Evolutionary conservation across 2,113 vertebrate genomes (phyloP).

Genomic region (Isichthys henryi): DNA sequence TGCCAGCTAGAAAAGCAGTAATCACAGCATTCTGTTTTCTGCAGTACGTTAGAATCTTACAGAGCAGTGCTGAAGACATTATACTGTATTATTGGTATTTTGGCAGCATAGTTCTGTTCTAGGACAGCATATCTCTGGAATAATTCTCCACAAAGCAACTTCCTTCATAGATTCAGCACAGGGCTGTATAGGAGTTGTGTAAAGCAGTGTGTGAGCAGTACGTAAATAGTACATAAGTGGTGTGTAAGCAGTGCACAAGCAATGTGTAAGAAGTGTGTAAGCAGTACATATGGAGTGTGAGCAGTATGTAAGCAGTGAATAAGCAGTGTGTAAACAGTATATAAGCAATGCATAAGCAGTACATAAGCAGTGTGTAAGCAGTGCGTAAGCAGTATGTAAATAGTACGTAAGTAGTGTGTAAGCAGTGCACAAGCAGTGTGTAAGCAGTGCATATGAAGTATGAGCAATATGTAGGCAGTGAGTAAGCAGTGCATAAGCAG

Average conservation of each 20-base stretch:
- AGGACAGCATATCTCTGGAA: not conserved
- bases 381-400: no score
- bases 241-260: not conserved
- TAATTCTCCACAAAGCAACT: not conserved
- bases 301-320: no score
- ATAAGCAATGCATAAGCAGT: no score
- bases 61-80: not conserved
- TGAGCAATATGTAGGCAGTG: not conserved
- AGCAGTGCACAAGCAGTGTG: no score
- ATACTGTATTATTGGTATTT: not conserved
- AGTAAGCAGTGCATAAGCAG: not conserved
- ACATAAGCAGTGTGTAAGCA: no score
- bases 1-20: not conserved
- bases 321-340: no score
- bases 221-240: not conserved
- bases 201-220: not conserved
- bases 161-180: not conserved
- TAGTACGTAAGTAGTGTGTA: no score
- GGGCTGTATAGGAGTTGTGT: not conserved
- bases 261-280: not conserved
- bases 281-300: not conserved
- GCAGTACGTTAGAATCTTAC: not conserved
- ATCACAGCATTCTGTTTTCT: no score
- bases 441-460: no score
- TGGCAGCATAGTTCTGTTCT: not conserved